These are phyloP conservation scores for Todiramphus chloris DNA, from an alignment of 2,113 vertebrate species.

Conservation along the genomic window DNA sequence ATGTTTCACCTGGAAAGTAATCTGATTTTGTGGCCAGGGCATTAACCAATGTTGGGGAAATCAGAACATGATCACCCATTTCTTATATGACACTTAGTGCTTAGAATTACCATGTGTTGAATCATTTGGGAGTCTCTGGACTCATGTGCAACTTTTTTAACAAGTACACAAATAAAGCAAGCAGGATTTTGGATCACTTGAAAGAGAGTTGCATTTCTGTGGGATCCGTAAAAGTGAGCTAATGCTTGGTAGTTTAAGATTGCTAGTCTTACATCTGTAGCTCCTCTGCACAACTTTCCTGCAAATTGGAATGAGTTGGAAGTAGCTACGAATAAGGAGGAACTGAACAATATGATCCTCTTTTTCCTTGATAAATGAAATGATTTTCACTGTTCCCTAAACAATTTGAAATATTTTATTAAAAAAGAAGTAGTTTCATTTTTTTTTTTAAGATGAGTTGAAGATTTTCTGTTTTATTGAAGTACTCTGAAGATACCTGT, in stretches of 20 bases:
- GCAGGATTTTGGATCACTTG: not conserved
- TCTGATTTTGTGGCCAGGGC: not conserved
- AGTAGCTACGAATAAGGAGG: not conserved
- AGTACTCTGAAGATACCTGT: not conserved
- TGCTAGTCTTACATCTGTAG: not conserved
- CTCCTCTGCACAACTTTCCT: not conserved
- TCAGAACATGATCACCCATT: accelerated
- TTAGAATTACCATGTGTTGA: accelerated
- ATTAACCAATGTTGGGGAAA: not conserved
- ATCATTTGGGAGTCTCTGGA: not conserved
- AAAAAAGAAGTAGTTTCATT: not conserved
- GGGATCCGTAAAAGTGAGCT: not conserved
- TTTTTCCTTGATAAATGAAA: not conserved
- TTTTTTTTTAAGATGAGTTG: not conserved
- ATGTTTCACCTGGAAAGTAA: not conserved
- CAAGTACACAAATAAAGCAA: not conserved
- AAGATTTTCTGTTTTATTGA: not conserved
- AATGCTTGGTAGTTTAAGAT: not conserved
- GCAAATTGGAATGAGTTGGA: not conserved
- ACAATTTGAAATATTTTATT: not conserved
- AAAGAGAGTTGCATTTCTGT: not conserved
- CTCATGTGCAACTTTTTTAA: not conserved
- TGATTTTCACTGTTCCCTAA: not conserved
- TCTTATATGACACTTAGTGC: not conserved
- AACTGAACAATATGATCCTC: not conserved